These are phyloP conservation scores for Bursaphelenchus mucronatus DNA, from an alignment of 1,140 invertebrate genomes.

Conservation along the genomic window DNA sequence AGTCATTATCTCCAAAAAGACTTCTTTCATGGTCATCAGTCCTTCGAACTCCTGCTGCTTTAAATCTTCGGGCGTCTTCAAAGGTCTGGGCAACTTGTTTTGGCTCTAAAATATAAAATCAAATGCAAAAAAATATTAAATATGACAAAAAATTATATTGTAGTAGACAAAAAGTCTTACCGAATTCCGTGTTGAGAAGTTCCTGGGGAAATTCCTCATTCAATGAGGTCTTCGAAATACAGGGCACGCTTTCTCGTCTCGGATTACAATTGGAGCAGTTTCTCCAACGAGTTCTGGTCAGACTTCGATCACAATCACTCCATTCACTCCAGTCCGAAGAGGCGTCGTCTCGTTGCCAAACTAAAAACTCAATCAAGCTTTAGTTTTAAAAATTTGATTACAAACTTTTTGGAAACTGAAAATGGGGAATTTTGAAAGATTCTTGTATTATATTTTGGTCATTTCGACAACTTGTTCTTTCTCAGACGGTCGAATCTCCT, in stretches of 20 bases:
- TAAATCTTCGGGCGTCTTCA: conserved; percentile 34
- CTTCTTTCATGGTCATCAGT: conserved; percentile 24
- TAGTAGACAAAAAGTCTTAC: neutral
- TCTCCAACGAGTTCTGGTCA: conserved; percentile 17
- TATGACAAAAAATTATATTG: conserved; percentile 3
- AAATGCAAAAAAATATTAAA: too few relatives aligned
- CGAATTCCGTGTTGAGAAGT: conserved; percentile 17
- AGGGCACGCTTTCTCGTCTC: conserved; percentile 9
- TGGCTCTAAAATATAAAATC: conserved; percentile 13
- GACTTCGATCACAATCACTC: conserved; percentile 23
- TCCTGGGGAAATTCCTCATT: conserved; percentile 24
- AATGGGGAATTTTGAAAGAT: too few relatives aligned
- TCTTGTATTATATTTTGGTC: too few relatives aligned
- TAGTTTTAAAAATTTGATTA: too few relatives aligned
- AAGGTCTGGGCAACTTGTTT: conserved; percentile 31
- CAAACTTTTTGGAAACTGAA: too few relatives aligned
- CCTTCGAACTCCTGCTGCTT: conserved; percentile 14
- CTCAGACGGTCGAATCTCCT: too few relatives aligned
- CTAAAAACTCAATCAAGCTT: conserved; percentile 7
- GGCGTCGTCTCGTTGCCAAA: conserved; percentile 37
- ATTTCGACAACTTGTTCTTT: too few relatives aligned
- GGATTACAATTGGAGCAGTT: conserved; percentile 26
- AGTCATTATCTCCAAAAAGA: conserved; percentile 45
- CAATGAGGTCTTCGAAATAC: conserved; percentile 22
- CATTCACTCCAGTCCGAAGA: conserved; percentile 26